These are phyloP conservation scores for Acanthopagrus latus DNA, from an alignment of 2,797 vertebrate genomes.

Conservation along the genomic window DNA sequence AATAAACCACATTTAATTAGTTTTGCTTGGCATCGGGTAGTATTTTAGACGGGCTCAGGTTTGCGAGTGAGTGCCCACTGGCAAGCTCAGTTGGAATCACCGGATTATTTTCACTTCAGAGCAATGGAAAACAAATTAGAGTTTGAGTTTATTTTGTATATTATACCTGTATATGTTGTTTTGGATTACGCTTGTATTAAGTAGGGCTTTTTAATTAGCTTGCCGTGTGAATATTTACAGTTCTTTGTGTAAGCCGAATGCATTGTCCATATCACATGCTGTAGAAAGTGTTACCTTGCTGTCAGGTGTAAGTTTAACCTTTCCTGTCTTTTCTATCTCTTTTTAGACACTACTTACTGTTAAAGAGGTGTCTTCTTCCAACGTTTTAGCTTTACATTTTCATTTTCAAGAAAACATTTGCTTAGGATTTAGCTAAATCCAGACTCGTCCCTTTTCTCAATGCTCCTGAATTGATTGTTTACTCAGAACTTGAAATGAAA, in stretches of 20 bases:
- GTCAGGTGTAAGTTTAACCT: not conserved
- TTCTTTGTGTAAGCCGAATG: not conserved
- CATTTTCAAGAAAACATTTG: constrained; percentile 4
- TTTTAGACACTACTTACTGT: not conserved
- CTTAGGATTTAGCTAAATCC: constrained; percentile 1
- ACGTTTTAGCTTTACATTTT: constrained; percentile 8
- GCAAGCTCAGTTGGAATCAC: constrained; percentile 56
- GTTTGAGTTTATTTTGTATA: constrained; percentile 35
- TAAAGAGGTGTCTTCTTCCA: not conserved
- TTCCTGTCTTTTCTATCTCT: not conserved
- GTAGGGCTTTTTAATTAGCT: constrained; percentile 28
- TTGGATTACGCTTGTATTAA: constrained; percentile 16
- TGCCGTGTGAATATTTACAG: not conserved
- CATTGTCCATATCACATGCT: not conserved
- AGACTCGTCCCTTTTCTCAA: constrained; percentile 4
- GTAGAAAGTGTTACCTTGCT: not conserved
- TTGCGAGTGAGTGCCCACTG: constrained; percentile 43
- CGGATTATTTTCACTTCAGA: constrained; percentile 57
- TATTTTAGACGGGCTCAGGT: constrained; percentile 53
- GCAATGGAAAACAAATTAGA: constrained; percentile 35
- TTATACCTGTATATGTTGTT: constrained; percentile 12
- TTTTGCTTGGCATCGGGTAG: constrained; percentile 58
- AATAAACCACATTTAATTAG: constrained; percentile 71
- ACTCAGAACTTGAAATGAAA: constrained; percentile 5
- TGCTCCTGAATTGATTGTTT: constrained; percentile 19